Evolutionary conservation across 2,888 invertebrate species (phyloP), one percentile per base, ranked within the genome.

Genomic region (Euzetes globulus): DNA sequence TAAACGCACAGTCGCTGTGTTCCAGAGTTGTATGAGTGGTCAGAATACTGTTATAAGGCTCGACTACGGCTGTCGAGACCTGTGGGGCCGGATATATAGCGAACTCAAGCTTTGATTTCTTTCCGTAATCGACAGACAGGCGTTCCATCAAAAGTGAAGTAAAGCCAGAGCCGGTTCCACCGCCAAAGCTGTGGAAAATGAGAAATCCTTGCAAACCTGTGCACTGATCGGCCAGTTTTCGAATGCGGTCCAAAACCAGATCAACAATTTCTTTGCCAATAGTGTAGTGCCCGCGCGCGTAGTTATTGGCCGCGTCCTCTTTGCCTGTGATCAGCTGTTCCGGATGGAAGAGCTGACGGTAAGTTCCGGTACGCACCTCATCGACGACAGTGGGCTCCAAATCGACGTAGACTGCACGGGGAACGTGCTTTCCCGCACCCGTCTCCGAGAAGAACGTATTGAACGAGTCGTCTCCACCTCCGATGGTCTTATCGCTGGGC

Each of bases 401-500:
- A 81, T 94, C 94, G 73, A 94, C 90, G 87, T 93, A 91, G 52
- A 93, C 87, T 0, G 90, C 89, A 77, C 94, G 86, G 0, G 94
- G 94, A 71, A 94, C 93, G 86, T 92, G 91, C 82, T 92, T 93
- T 17, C 93, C 93, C 73, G 89, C 86, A 78, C 88, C 90, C 6
- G 92, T 93, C 82, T 94, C 85, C 78, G 83, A 83, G 81, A 86
- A 86, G 81, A 86, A 86, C 13, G 85, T 86, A 77, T 85, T 85
- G 81, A 84, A 86, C 22, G 85, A 85, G 78, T 85, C 84, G 79
- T 86, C 85, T 60, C 83, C 83, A 78, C 91, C 91, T 71, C 92
- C 93, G 78, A 92, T 88, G 82, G 91, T 91, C 85, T 92, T 93
- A 84, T 93, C 92, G 0, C 90, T 89, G 19, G 92, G 92, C 92